Conservation (phyloP, 92 coral and sea anemone genomes). For the Actinostola sp. region DNA sequence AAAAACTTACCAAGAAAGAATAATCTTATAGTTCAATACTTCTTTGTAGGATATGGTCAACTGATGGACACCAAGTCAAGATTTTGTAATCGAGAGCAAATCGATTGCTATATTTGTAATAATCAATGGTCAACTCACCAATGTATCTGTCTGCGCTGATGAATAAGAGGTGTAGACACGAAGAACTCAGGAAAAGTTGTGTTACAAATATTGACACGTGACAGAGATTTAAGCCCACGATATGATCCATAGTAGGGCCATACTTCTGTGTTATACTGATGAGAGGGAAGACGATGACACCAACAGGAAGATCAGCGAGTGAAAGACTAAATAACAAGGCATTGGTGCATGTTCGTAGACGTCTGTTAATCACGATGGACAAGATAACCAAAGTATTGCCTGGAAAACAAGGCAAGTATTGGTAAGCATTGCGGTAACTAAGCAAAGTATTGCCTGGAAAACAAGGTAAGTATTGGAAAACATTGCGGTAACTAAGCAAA, state of each 20-base stretch:
- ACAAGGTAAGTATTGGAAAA: background rate
- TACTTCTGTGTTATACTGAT: conserved; percentile 72
- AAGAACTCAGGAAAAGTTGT: conserved; percentile 74
- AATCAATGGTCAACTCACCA: conserved; percentile 55
- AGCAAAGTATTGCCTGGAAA: too few species aligned
- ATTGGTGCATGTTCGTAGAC: conserved; percentile 71
- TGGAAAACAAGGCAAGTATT: conserved; percentile 3
- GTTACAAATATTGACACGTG: conserved; percentile 71
- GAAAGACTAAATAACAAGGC: conserved; percentile 76
- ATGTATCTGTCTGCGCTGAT: conserved; percentile 80
- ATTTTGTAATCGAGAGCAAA: too few species aligned
- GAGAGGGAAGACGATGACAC: conserved; percentile 70
- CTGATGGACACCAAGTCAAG: too few species aligned
- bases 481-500: background rate
- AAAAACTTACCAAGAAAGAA: too few species aligned
- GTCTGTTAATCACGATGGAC: conserved; percentile 62
- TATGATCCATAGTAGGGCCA: conserved; percentile 60
- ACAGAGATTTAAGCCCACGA: conserved; percentile 59
- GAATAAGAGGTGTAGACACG: conserved; percentile 81
- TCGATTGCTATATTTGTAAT: too few species aligned
- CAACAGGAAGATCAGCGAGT: conserved; percentile 84
- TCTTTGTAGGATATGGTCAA: too few species aligned
- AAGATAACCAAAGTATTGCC: conserved; percentile 74
- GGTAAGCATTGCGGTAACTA: background rate
- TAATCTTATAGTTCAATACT: too few species aligned